Evolutionary conservation across 2,113 vertebrate genomes (phyloP).

Genomic region (Dromaius novaehollandiae): DNA sequence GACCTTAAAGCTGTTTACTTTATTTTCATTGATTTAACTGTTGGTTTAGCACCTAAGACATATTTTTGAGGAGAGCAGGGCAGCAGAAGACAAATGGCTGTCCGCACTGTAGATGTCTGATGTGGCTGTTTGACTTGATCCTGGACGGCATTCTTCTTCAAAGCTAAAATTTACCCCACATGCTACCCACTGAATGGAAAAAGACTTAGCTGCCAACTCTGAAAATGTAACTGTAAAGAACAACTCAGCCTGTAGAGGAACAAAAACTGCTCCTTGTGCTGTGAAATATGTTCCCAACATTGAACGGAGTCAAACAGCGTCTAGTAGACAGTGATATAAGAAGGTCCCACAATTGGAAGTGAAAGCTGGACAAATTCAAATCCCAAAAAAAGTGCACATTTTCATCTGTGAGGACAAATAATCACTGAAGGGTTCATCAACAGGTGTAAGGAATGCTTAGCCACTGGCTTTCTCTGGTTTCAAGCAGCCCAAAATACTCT

Average conservation of each 20-base stretch:
- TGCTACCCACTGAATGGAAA: neutral
- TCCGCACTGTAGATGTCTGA: no score
- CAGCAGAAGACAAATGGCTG: neutral
- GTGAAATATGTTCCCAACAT: neutral
- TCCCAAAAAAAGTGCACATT: neutral
- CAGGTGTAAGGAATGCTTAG: neutral
- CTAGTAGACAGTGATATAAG: neutral
- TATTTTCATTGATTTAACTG: neutral
- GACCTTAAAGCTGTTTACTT: neutral
- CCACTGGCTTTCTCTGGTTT: neutral
- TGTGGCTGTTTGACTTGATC: fast-evolving
- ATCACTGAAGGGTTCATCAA: neutral
- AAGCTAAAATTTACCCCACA: neutral
- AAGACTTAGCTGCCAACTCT: neutral
- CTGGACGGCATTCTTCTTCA: neutral
- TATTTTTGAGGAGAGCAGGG: neutral
- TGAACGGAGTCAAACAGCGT: neutral
- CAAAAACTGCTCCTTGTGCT: neutral
- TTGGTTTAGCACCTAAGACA: neutral
- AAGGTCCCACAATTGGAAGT: neutral
- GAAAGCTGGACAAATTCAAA: neutral
- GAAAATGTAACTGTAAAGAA: neutral
- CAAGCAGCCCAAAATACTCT: neutral
- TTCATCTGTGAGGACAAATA: neutral
- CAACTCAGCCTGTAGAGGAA: neutral